Conservation (phyloP, 92 coral and sea anemone genomes). For the Palythoa caribaeorum region DNA sequence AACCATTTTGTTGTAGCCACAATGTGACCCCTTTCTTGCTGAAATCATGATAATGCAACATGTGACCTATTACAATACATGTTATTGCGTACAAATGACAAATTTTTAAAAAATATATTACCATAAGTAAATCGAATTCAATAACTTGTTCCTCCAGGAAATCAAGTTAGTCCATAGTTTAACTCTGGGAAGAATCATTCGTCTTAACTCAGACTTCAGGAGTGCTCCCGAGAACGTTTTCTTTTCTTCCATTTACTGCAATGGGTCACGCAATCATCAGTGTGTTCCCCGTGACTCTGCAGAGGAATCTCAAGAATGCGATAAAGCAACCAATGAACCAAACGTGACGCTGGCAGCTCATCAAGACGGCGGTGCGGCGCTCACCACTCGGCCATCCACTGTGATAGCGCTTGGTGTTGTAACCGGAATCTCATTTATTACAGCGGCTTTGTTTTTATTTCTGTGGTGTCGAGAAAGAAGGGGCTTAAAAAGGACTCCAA, state of each 20-base stretch:
- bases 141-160: constrained; percentile 64
- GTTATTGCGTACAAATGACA: not conserved
- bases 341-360: not conserved
- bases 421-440: not conserved
- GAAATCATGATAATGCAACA: no score
- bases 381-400: not conserved
- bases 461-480: constrained; percentile 34
- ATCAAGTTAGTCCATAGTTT: constrained; percentile 73
- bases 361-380: not conserved
- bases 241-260: constrained; percentile 79
- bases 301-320: not conserved
- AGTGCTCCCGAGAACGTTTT: constrained; percentile 81
- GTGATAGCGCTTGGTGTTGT: constrained; percentile 5
- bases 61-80: no score
- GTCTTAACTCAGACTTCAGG: constrained; percentile 78
- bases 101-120: not conserved
- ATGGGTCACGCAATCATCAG: constrained; percentile 66
- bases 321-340: not conserved
- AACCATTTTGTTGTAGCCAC: no score
- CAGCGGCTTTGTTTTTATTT: not conserved
- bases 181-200: constrained; percentile 81
- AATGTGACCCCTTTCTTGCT: no score
- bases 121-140: not conserved
- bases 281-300: constrained; percentile 60
- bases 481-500: not conserved